Evolutionary conservation across 2,888 invertebrate genomes (phyloP), one percentile per base, ranked within the genome.

Genomic region (Pyrocoelia pectoralis): DNA sequence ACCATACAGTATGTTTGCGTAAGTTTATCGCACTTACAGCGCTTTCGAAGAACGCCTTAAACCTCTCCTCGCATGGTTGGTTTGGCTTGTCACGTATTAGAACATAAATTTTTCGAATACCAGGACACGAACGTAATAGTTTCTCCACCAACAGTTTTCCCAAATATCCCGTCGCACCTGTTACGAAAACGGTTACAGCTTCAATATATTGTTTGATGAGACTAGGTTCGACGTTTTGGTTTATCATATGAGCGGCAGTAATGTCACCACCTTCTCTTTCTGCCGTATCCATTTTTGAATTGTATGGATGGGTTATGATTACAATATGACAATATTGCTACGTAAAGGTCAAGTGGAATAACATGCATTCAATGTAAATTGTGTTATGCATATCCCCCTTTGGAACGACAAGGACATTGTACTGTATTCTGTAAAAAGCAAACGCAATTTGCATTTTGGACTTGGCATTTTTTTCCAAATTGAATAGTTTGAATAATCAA

Each of bases 171-270:
- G 80, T 79, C 2, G 72, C 78, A 0, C 93, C 93, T 0, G 93
- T 93, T 52, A 93, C 84, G 73, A 93, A 87, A 1, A 93, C 80
- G 0, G 83, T 80, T 1, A 2, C 12, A 14, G 10, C 50, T 6
- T 9, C 1, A 50, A 29, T 24, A 13, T 8, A 50, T 12, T 29
- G 15, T 10, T 29, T 15, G 4, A 50, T 50, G 12, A n/a, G 33
- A n/a, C 33, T 33, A 3, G 33, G 53, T 49, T 62, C 62, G 2
- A 40, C 40, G 15, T 13, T 6, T 8, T 19, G 33, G 10, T 13
- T 8, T 10, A 83, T 75, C 83, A 84, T 84, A 65, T 84, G 81
- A 56, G 77, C 73, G 43, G 80, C 83, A 0, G 83, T 83, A 6
- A 85, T 84, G 68, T 85, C 85, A 0, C 80, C 81, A 0, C 84